Evolutionary conservation across 2,797 vertebrate species (phyloP).

Genomic region (Sebastes kiyomatsui): DNA sequence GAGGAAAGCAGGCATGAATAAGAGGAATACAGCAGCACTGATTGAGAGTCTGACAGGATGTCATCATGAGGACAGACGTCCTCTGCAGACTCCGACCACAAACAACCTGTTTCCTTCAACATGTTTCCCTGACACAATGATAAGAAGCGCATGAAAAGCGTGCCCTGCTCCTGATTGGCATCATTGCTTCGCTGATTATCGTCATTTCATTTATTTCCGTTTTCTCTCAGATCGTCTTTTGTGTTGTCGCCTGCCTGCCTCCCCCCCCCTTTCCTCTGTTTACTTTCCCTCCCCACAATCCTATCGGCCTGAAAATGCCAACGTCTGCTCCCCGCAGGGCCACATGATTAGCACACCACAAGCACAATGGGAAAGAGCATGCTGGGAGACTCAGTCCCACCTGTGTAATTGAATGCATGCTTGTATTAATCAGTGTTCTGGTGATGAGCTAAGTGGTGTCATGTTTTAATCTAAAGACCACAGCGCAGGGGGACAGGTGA

Average conservation of each 20-base stretch:
- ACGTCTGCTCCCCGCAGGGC: not conserved
- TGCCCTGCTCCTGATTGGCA: not conserved
- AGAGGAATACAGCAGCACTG: too few relatives aligned
- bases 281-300: not conserved
- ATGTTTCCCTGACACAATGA: not conserved
- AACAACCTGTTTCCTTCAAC: not conserved
- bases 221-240: not conserved
- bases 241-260: not conserved
- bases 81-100: not conserved
- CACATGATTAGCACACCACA: not conserved
- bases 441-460: too few relatives aligned
- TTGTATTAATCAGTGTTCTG: slow-evolving; percentile 2
- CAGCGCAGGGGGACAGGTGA: not conserved
- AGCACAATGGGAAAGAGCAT: not conserved
- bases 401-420: not conserved
- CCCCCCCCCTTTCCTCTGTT: not conserved
- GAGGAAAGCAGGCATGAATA: not conserved
- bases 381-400: not conserved
- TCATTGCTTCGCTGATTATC: not conserved
- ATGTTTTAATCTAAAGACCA: not conserved
- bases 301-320: not conserved
- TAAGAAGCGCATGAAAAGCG: not conserved
- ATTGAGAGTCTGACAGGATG: too few relatives aligned
- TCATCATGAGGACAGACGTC: not conserved
- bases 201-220: not conserved